Conservation (phyloP, 2,113 vertebrate genomes). For the Dryoscopus gambensis region DNA sequence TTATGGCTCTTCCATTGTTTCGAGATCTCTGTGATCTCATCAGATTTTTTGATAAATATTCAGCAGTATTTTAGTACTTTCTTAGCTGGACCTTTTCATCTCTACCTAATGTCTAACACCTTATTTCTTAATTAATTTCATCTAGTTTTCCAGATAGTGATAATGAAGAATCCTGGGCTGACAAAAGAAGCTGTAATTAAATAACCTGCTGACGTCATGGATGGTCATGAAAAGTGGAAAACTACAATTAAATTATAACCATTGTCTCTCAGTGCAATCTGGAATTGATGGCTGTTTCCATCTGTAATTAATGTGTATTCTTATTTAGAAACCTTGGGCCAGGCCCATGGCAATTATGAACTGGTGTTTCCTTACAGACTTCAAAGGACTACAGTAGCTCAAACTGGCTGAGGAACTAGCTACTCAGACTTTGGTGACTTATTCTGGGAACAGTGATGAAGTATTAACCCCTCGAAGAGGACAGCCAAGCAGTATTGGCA, state of each 20-base stretch:
- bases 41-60: neutral
- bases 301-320: neutral
- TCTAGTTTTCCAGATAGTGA: neutral
- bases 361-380: neutral
- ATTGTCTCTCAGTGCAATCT: neutral
- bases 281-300: conserved; percentile 13
- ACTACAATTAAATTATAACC: conserved; percentile 14
- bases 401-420: neutral
- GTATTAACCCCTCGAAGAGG: neutral
- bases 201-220: neutral
- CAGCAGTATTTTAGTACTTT: neutral
- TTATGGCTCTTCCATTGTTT: neutral
- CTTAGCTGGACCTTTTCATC: neutral
- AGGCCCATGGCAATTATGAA: neutral
- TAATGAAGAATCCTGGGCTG: neutral
- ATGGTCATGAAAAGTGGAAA: conserved; percentile 16
- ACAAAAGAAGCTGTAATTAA: conserved; percentile 29
- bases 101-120: neutral
- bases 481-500: neutral
- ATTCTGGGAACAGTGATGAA: neutral
- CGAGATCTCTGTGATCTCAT: neutral
- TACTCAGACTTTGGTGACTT: neutral
- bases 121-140: conserved; percentile 42
- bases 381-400: neutral
- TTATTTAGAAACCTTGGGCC: neutral